Conservation (phyloP, 1,140 invertebrate genomes). For the Piezodorus guildinii region DNA sequence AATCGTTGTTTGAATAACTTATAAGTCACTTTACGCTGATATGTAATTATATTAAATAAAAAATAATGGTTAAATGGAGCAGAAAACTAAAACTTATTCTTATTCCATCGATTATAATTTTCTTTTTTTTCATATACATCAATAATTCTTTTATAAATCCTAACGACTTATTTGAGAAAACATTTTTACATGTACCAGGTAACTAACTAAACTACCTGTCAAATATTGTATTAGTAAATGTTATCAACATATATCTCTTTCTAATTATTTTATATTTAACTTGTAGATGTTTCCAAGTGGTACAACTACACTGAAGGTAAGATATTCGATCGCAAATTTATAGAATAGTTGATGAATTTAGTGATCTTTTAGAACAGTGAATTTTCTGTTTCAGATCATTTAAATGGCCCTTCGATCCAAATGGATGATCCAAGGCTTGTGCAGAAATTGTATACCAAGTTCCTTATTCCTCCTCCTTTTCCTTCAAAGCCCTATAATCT, state of each 20-base stretch:
- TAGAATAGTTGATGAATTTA: too few relatives aligned
- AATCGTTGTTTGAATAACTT: too few relatives aligned
- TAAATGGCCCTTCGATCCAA: slow-evolving; percentile 22
- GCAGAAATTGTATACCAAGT: slow-evolving; percentile 26
- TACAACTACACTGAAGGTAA: slow-evolving; percentile 24
- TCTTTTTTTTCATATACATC: not conserved
- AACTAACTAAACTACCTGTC: not conserved
- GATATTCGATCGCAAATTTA: not conserved
- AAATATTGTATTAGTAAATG: too few relatives aligned
- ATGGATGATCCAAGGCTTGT: slow-evolving; percentile 29
- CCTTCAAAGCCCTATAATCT: slow-evolving; percentile 28
- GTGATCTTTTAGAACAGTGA: too few relatives aligned
- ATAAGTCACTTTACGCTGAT: too few relatives aligned
- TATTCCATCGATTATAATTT: not conserved
- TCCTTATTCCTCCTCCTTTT: slow-evolving; percentile 29
- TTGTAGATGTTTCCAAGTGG: slow-evolving; percentile 23
- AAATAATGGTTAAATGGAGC: slow-evolving; percentile 14
- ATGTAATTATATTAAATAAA: not conserved
- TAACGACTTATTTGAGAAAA: not conserved
- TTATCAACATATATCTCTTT: too few relatives aligned
- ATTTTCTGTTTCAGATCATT: slow-evolving; percentile 12
- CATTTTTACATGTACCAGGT: not conserved
- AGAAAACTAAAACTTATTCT: not conserved
- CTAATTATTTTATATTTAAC: not conserved
- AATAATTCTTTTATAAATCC: not conserved